Base-by-base conservation (phyloP, 2,888 invertebrate genomes). In the Fragum whitleyi region DNA sequence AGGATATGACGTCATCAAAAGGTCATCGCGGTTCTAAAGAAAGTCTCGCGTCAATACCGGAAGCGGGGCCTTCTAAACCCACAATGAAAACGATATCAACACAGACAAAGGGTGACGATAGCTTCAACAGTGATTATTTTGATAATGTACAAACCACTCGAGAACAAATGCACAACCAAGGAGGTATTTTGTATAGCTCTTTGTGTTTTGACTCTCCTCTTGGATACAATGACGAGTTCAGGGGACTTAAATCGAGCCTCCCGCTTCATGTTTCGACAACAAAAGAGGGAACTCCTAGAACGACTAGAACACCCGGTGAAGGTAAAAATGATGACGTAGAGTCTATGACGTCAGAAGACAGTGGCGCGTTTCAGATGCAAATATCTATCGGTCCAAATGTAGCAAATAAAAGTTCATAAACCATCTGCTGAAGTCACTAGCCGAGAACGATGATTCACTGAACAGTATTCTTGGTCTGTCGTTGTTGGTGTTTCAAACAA, bases 151-250 rank as follows among this genome's bases (percentile, higher is more conserved):
- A 36, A 9, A 26, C 26, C 5, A 42, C 32, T 23, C 39, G 16
- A 23, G 65, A 42, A 0, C 23, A 14, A 42, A 47, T 47, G 19
- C 65, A 65, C 16, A 23, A 21, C 23, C 65, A 65, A 26, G 65
- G 42, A 42, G 65, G 65, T 23, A 42, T 65, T 23, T 42, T 65
- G 23, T 65, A 65, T 36, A 42, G 65, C 26, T 36, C 65, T 16
- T 19, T 36, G 9, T 65, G 65, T 26, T 65, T 65, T 26, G 65
- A 65, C 16, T n/a, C 39, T 5, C 21, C 21, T 26, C n/a, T 42
- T 16, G 21, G n/a, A 2, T 42, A 39, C 42, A 32, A 42, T 42
- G 16, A 32, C 21, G 9, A 23, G 2, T 32, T 32, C 26, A 29
- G 32, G 21, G n/a, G 36, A n/a, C 28, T 42, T 21, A 65, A 39